These are phyloP conservation scores for Damaliscus lunatus DNA, from an alignment of 2,113 vertebrate genomes.

Conservation along the genomic window DNA sequence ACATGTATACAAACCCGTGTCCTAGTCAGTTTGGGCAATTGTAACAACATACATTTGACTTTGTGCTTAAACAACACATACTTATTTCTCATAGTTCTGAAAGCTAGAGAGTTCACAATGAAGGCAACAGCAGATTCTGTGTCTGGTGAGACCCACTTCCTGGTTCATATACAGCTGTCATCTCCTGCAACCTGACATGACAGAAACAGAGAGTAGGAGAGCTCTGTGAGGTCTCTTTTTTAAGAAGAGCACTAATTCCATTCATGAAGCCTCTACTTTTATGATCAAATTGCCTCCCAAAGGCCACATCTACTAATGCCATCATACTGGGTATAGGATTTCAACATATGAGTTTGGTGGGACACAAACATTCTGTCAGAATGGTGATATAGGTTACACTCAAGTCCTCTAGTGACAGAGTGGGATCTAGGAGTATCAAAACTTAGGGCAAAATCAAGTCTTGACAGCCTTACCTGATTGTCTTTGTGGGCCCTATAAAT, in stretches of 20 bases:
- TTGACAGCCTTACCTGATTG: background rate
- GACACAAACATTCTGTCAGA: background rate
- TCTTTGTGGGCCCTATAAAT: background rate
- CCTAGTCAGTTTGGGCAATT: background rate
- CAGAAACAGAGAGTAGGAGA: background rate
- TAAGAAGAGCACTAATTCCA: background rate
- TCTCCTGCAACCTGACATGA: background rate
- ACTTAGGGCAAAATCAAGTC: background rate
- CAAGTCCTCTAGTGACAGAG: background rate
- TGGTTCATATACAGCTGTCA: background rate
- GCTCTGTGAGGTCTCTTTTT: background rate
- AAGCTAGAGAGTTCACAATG: background rate
- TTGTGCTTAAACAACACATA: background rate
- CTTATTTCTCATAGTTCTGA: background rate
- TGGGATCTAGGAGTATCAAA: background rate
- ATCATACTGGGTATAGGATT: background rate
- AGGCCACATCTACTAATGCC: background rate
- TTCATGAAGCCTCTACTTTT: background rate
- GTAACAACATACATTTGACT: background rate
- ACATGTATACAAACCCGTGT: background rate
- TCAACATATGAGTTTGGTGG: background rate
- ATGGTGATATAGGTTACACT: background rate
- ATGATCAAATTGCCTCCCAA: background rate
- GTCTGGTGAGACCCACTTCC: background rate
- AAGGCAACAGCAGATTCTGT: background rate